A percentile compares a stretch with the other conserved stretches of the same genome.
Conservation (phyloP, 2,113 vertebrate species). For the human region GRCh38 chr2:184445001-184445500, state of each 20-base stretch:
- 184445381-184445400: background rate
- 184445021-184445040: slow-evolving; percentile 52
- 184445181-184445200: background rate
- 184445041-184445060: background rate
- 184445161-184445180: background rate
- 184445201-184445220: background rate
- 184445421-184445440: background rate
- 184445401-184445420: background rate
- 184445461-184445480: background rate
- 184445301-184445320: background rate
- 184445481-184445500: background rate
- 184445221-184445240: background rate
- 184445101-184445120: background rate
- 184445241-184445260: background rate
- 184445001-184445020: slow-evolving; percentile 59
- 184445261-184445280: background rate
- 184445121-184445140: background rate
- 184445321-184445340: background rate
- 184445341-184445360: background rate
- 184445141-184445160: background rate
- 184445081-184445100: background rate
- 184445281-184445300: background rate
- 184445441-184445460: background rate
- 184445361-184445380: background rate
- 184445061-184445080: background rate